A percentile compares a stretch with the other conserved stretches of the same genome.
These are phyloP conservation scores for Lasius fuliginosus DNA, from an alignment of 2,888 invertebrate genomes.

Conservation along the genomic window DNA sequence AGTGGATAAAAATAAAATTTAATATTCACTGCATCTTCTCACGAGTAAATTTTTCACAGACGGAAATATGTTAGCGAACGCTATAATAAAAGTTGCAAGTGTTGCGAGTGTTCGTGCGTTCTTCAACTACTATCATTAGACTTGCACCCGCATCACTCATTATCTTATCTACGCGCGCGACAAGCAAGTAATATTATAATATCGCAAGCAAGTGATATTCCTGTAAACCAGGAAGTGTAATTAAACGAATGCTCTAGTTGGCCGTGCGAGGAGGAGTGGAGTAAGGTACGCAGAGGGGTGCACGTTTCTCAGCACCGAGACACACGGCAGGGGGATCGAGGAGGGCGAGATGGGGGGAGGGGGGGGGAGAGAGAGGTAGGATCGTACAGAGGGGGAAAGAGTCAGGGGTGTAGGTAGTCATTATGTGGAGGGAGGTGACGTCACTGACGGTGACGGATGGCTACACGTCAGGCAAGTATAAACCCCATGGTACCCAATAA, in stretches of 20 bases:
- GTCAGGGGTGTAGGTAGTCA: conserved; percentile 85
- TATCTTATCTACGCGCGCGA: conserved; percentile 28
- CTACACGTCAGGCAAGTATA: conserved; percentile 86
- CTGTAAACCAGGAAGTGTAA: conserved; percentile 56
- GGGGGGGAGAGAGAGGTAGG: conserved; percentile 62
- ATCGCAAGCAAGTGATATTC: conserved; percentile 54
- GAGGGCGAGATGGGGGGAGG: conserved; percentile 56
- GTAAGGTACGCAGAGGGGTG: conserved; percentile 69
- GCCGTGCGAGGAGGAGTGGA: conserved; percentile 48
- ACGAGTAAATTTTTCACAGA: conserved; percentile 8
- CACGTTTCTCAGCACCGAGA: conserved; percentile 45
- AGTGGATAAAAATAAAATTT: conserved; percentile 16
- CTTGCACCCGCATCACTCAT: conserved; percentile 31
- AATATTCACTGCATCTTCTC: neutral
- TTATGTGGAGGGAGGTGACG: conserved; percentile 86
- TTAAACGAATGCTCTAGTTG: conserved; percentile 63
- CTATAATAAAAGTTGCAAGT: conserved; percentile 13
- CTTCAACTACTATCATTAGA: conserved; percentile 18
- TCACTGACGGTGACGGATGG: conserved; percentile 87
- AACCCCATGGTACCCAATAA: conserved; percentile 86
- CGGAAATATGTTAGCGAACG: conserved; percentile 1
- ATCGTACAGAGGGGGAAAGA: conserved; percentile 56
- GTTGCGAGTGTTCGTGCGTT: conserved; percentile 24
- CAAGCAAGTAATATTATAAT: conserved; percentile 20
- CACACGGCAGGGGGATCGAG: conserved; percentile 45